Evolutionary conservation across 2,113 vertebrate species (phyloP), one percentile per base, ranked within the genome.

Genomic region (Ranitomeya variabilis): DNA sequence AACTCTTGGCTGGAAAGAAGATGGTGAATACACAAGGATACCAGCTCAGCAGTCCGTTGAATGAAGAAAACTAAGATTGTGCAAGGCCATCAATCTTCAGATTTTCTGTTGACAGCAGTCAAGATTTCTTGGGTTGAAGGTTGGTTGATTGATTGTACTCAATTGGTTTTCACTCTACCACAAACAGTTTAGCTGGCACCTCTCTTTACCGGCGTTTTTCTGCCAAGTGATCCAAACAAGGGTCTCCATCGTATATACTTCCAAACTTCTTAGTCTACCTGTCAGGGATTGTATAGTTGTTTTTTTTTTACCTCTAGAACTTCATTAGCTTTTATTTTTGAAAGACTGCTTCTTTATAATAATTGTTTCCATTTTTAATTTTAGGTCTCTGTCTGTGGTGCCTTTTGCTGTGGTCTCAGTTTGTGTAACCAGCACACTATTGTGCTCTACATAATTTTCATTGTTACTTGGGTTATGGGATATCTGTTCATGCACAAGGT

Each of bases 371-470:
- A 7, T 37, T 66, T 60, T 90, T 89, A n/a, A 89, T 93, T 89
- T 57, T 92, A 99, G 98, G 90, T 96, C 93, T 94, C 96, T 82
- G 95, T 93, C 18, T 92, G 92, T 91, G 98, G 98, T 90, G 98
- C 98, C 55, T 97, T 99, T 55, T 97, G 95, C 93, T 99, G 97
- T 74, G 97, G 97, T 76, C 93, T 99, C 84, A 97, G 98, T n/a
- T 92, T 99, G 82, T 98, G 97, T 92, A 99, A 99, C 90, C 98
- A 99, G 91, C 98, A 99, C 93, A 99, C 98, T 0, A 93, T 99
- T 90, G 93, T 96, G 55, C 89, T 99, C 26, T 99, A 99, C 74
- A 51, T 98, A 0, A 85, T 95, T 15, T 93, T 96, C 62, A 91
- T 98, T 60, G 92, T 96, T 90, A 96, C 97, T 21, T 99, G 98